Percentiles rank a stretch among this genome's conserved stretches.
phyloP scores from a whole-genome alignment of 2,888 invertebrate species.

The Drosophila tripunctata region DNA sequence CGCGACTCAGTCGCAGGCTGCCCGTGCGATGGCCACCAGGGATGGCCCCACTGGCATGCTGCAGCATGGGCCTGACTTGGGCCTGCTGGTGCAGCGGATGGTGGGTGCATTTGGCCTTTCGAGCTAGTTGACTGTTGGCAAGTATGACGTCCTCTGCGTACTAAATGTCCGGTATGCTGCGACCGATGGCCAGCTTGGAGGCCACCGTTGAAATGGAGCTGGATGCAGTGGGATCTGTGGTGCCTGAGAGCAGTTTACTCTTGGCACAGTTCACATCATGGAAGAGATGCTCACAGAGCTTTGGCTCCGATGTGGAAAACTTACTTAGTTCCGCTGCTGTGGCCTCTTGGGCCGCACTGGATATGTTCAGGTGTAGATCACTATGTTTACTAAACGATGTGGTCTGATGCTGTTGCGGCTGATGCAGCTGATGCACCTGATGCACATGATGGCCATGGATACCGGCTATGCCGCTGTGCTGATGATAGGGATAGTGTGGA shows the following conservation, averaged over 20 bases:
- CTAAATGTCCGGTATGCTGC: conserved; percentile 83
- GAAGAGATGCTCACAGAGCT: conserved; percentile 83
- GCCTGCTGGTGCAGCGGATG: conserved; percentile 62
- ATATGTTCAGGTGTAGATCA: conserved; percentile 81
- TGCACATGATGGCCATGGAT: conserved; percentile 35
- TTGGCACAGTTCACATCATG: conserved; percentile 84
- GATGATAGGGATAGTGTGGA: conserved; percentile 74
- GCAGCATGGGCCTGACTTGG: conserved; percentile 25
- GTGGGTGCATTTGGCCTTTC: conserved; percentile 68
- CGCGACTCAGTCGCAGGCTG: conserved; percentile 49
- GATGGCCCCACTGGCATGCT: conserved; percentile 9
- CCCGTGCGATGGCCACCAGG: conserved; percentile 44
- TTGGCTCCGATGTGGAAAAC: conserved; percentile 83
- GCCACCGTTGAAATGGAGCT: conserved; percentile 27
- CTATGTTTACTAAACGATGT: conserved; percentile 83
- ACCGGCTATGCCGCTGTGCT: conserved; percentile 51
- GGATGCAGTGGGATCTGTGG: conserved; percentile 26
- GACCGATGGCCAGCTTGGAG: conserved; percentile 59
- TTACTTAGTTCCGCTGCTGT: conserved; percentile 75
- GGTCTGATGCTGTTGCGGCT: conserved; percentile 70
- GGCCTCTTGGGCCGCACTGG: conserved; percentile 48
- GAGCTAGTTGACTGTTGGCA: conserved; percentile 79
- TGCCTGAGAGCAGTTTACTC: conserved; percentile 66
- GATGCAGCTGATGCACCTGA: conserved; percentile 56
- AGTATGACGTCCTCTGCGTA: conserved; percentile 84